Evolutionary conservation across 2,797 vertebrate genomes (phyloP).

Genomic region (Thunnus albacares): DNA sequence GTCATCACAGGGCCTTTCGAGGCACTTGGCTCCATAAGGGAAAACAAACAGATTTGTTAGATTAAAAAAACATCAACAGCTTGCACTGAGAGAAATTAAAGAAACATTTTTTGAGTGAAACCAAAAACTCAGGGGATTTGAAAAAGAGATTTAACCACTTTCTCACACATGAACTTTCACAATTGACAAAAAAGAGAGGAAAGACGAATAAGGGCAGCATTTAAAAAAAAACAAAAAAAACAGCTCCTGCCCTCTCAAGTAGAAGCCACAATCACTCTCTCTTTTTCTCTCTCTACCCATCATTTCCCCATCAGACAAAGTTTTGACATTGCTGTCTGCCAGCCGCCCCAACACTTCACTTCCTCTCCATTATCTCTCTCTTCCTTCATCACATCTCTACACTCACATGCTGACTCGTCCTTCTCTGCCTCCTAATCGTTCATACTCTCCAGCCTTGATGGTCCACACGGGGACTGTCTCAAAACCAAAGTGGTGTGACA

Average conservation of each 20-base stretch:
- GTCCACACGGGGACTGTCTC: neutral
- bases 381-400: slow-evolving; percentile 15
- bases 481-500: neutral
- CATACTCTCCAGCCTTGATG: neutral
- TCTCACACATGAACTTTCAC: slow-evolving; percentile 9
- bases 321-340: slow-evolving; percentile 63
- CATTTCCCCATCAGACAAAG: slow-evolving; percentile 44
- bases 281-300: slow-evolving; percentile 44
- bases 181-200: neutral
- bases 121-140: slow-evolving; percentile 1
- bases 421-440: neutral
- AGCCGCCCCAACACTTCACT: slow-evolving; percentile 46
- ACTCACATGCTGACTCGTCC: slow-evolving; percentile 28
- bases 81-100: neutral
- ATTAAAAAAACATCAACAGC: slow-evolving; percentile 3
- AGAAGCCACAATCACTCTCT: neutral
- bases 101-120: neutral
- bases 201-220: neutral
- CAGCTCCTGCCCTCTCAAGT: neutral
- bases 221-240: neutral
- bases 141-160: slow-evolving; percentile 1
- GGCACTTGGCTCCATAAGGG: neutral
- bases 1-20: slow-evolving; percentile 8
- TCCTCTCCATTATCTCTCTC: slow-evolving; percentile 49
- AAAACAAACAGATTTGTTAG: slow-evolving; percentile 35